Conservation (phyloP, 2,797 vertebrate genomes). For the Enteromius fasciolatus region DNA sequence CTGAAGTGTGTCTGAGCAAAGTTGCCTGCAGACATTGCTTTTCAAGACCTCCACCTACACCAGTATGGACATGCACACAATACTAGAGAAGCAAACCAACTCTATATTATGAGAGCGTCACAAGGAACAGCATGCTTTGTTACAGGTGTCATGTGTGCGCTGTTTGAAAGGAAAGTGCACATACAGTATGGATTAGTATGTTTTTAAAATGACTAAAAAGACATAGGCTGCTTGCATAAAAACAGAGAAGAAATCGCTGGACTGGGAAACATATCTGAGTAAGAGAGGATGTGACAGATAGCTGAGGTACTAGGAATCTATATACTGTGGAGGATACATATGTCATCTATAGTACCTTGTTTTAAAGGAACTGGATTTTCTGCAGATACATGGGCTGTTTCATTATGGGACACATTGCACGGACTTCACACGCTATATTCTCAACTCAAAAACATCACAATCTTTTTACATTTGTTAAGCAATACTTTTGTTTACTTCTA, state of each 20-base stretch:
- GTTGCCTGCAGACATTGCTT: conserved; percentile 45
- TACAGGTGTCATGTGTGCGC: conserved; percentile 26
- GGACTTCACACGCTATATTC: not conserved
- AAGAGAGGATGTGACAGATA: not conserved
- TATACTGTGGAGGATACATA: not conserved
- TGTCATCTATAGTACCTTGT: conserved; percentile 17
- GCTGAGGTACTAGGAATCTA: not conserved
- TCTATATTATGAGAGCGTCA: conserved; percentile 15
- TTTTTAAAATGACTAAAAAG: not conserved
- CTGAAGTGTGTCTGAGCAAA: conserved; percentile 50
- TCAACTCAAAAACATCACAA: conserved; percentile 6
- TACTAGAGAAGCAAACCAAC: conserved; percentile 13
- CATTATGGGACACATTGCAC: not conserved
- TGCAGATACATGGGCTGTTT: not conserved
- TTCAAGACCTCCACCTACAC: conserved; percentile 42
- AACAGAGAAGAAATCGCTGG: conserved; percentile 9
- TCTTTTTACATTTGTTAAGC: not conserved
- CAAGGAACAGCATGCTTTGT: not conserved
- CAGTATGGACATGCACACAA: conserved; percentile 29
- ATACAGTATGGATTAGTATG: not conserved
- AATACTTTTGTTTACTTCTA: not conserved
- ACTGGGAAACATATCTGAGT: conserved; percentile 14
- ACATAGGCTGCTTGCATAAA: conserved; percentile 8
- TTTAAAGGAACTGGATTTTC: conserved; percentile 9
- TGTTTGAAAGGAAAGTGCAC: not conserved